Base-by-base conservation (phyloP, 1,140 invertebrate species). In the Drosophila orosa region DNA sequence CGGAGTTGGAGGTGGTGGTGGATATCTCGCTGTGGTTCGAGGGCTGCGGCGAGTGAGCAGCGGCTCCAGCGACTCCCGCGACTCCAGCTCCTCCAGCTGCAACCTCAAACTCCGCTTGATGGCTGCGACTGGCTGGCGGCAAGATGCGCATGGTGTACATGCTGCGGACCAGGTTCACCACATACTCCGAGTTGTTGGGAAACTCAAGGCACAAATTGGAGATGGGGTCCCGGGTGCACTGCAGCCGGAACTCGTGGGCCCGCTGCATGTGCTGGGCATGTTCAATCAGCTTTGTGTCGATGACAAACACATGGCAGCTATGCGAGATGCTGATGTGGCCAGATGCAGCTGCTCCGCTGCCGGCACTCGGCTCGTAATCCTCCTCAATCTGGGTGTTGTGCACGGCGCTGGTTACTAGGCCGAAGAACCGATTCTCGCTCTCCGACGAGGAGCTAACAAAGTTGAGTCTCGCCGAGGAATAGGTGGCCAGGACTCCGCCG, bases 271-370 rank as follows among this genome's bases (percentile, higher is more conserved):
- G 98, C 33, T 95, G 94, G 37, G 94, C 93, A 91, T 98, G 96
- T 91, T 98, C 96, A 1, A 95, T 94, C 40, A 97, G 92, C 86
- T 97, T 95, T 1, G 96, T 95, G 87, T 99, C 97, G 15, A 98
- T 96, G 69, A 97, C 97, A 92, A 99, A 99, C 1, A 99, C 97
- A 92, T 99, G 98, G 90, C 98, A 99, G 39, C 97, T 98, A 89
- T 97, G 97, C 13, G 97, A 97, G 1, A 96, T 94, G 65, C 85
- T 90, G 3, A 91, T 90, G 50, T 90, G 78, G 4, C 76, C 75
- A 27, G 65, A 47, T 15, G 37, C 44, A 13, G 45, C 25, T 27
- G 37, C 55, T 17, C 48, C 72, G 10, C 52, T 63, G 1, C 39
- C 58, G 0, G 45, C 68, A 57, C 63, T 73, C 2, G 82, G 22